A percentile compares a stretch with the other conserved stretches of the same genome.
Conservation (phyloP, 2,797 vertebrate genomes). For the Euphonia xanthogaster region DNA sequence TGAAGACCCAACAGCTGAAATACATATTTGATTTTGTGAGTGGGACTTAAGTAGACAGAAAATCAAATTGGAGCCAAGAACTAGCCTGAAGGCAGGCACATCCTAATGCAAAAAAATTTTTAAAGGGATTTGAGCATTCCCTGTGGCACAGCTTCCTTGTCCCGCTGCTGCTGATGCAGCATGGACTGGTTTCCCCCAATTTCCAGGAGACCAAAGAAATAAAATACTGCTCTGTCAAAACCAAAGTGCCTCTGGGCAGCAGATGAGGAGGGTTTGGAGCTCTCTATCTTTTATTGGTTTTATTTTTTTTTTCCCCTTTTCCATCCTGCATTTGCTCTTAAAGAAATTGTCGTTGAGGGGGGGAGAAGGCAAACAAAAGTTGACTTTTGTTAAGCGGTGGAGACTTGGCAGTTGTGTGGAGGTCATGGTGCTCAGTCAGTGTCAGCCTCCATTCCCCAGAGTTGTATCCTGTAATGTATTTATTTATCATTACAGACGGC, state of each 20-base stretch:
- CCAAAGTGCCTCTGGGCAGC: slow-evolving; percentile 6
- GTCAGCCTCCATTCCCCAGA: slow-evolving; percentile 70
- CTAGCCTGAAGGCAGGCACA: background rate
- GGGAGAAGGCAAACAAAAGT: slow-evolving; percentile 59
- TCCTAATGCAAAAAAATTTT: background rate
- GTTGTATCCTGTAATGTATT: slow-evolving; percentile 77
- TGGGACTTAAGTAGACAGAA: background rate
- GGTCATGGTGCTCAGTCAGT: slow-evolving; percentile 77
- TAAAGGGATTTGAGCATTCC: background rate
- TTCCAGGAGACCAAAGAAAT: slow-evolving; percentile 38
- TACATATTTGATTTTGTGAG: background rate
- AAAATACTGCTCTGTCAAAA: slow-evolving; percentile 35
- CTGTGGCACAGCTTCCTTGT: background rate
- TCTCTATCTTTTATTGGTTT: background rate
- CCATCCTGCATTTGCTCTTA: slow-evolving; percentile 38
- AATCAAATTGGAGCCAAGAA: background rate
- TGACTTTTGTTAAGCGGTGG: slow-evolving; percentile 67
- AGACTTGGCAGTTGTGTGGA: slow-evolving; percentile 67
- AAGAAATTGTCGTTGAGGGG: slow-evolving; percentile 60
- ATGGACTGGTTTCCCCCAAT: background rate
- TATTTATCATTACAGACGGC: slow-evolving; percentile 79
- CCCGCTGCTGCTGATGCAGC: background rate
- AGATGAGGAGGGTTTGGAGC: background rate
- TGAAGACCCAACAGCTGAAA: background rate
- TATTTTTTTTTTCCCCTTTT: background rate